A percentile compares a stretch with the other conserved stretches of the same genome.
Evolutionary conservation across 2,797 vertebrate species (phyloP).

Genomic region (Gymnoscopelus microlampas): DNA sequence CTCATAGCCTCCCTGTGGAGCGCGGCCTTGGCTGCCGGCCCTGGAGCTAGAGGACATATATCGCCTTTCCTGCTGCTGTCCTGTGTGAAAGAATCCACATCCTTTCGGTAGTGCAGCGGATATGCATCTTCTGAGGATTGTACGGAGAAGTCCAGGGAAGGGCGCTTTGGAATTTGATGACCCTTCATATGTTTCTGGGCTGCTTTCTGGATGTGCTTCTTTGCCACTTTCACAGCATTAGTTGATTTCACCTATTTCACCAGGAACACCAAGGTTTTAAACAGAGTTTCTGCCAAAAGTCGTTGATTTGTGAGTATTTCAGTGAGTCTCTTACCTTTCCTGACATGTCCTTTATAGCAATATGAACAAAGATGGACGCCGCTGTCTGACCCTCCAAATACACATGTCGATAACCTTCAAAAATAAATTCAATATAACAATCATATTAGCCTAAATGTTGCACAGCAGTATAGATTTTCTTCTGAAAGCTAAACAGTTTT

Average conservation of each 20-base stretch:
- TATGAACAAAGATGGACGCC: conserved; percentile 95
- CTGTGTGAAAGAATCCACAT: conserved; percentile 80
- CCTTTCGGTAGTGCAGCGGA: conserved; percentile 82
- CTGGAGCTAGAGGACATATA: conserved; percentile 47
- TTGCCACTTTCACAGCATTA: conserved; percentile 74
- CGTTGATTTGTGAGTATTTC: neutral
- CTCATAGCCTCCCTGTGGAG: conserved; percentile 82
- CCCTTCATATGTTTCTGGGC: conserved; percentile 75
- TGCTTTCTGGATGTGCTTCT: conserved; percentile 79
- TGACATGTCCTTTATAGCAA: conserved; percentile 86
- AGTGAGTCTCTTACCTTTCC: conserved; percentile 87
- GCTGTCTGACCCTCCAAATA: conserved; percentile 97
- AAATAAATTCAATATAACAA: conserved; percentile 6
- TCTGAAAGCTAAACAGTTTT: neutral
- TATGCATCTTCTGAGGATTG: conserved; percentile 82
- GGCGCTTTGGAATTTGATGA: conserved; percentile 80
- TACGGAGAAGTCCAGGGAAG: conserved; percentile 88
- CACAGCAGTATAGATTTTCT: neutral
- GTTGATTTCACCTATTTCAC: conserved; percentile 72
- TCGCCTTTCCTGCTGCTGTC: conserved; percentile 83
- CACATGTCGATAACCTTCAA: conserved; percentile 92
- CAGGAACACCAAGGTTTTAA: conserved; percentile 34
- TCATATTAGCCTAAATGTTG: conserved; percentile 3
- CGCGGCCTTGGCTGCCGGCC: conserved; percentile 69
- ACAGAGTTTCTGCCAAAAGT: neutral